A percentile compares a stretch with the other conserved stretches of the same genome.
Evolutionary conservation across 2,113 vertebrate species (phyloP).

Genomic region (Lota lota): DNA sequence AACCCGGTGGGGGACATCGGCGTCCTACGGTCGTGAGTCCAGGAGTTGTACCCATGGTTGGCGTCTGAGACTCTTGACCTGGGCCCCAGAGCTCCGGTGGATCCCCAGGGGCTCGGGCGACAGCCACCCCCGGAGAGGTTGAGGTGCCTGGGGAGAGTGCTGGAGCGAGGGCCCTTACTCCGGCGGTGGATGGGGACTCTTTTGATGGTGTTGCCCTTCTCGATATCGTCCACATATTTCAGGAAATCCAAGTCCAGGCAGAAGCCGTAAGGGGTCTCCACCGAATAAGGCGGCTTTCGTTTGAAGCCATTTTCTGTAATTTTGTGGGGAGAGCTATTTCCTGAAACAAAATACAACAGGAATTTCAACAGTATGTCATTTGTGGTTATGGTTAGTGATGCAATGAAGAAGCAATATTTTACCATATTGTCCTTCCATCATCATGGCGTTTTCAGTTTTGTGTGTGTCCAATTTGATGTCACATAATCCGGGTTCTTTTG

Average conservation of each 20-base stretch:
- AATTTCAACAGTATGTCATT: too few relatives aligned
- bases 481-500: slow-evolving; percentile 35
- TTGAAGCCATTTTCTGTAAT: slow-evolving; percentile 67
- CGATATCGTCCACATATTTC: slow-evolving; percentile 97
- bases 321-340: slow-evolving; percentile 64
- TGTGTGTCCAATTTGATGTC: slow-evolving; percentile 21
- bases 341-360: slow-evolving; percentile 56
- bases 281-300: slow-evolving; percentile 82
- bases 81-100: slow-evolving; percentile 65
- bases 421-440: slow-evolving; percentile 86
- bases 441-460: slow-evolving; percentile 27
- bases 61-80: slow-evolving; percentile 62
- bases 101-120: slow-evolving; percentile 74
- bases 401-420: slow-evolving; percentile 25
- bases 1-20: slow-evolving; percentile 26
- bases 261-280: slow-evolving; percentile 95
- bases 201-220: slow-evolving; percentile 94
- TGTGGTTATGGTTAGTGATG: too few relatives aligned
- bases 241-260: slow-evolving; percentile 93
- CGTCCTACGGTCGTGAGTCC: slow-evolving; percentile 28
- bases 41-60: slow-evolving; percentile 54
- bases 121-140: slow-evolving; percentile 79
- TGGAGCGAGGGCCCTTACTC: slow-evolving; percentile 83
- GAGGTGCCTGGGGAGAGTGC: slow-evolving; percentile 88
- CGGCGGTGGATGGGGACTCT: slow-evolving; percentile 86